Percentiles rank a stretch among this genome's conserved stretches.
Evolutionary conservation across 2,888 invertebrate species (phyloP).

Genomic region (Scaptodrosophila latifasciaeformis): DNA sequence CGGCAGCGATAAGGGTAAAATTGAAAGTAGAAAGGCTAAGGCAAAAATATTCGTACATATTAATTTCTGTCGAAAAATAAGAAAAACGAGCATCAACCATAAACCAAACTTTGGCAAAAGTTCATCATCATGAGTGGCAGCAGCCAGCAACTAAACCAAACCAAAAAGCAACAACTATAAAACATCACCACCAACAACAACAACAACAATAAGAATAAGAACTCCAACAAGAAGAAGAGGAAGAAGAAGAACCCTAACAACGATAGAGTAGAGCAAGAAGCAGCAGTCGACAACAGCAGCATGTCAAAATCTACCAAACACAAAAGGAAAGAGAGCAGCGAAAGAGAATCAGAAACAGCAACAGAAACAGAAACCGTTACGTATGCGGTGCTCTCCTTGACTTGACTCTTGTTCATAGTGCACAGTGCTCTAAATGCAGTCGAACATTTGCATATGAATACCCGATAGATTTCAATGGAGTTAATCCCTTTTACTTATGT

Average conservation of each 20-base stretch:
- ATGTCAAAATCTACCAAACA: constrained; percentile 31
- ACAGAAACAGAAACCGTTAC: constrained; percentile 34
- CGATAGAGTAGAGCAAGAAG: too few species aligned
- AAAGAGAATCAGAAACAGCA: constrained; percentile 33
- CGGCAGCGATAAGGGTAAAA: too few species aligned
- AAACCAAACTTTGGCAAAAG: constrained; percentile 53
- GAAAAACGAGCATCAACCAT: constrained; percentile 43
- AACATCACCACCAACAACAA: constrained; percentile 26
- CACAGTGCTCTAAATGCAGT: too few species aligned
- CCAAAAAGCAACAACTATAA: constrained; percentile 29
- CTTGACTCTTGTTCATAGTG: too few species aligned
- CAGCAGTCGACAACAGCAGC: constrained; percentile 26
- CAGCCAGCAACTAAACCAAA: constrained; percentile 18
- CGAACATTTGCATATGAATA: too few species aligned
- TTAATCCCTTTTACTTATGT: too few species aligned
- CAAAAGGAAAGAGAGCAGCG: constrained; percentile 2
- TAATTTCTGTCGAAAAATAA: constrained; percentile 37
- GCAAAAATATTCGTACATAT: constrained; percentile 49
- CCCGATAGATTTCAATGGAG: too few species aligned
- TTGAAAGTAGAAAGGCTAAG: too few species aligned
- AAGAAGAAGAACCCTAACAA: constrained; percentile 20
- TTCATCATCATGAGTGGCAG: constrained; percentile 53
- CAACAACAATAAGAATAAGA: constrained; percentile 12
- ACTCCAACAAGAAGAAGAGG: not conserved
- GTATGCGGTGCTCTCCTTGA: too few species aligned